phyloP scores from a whole-genome alignment of 2,113 vertebrate species.

The Telmatochromis sp. region DNA sequence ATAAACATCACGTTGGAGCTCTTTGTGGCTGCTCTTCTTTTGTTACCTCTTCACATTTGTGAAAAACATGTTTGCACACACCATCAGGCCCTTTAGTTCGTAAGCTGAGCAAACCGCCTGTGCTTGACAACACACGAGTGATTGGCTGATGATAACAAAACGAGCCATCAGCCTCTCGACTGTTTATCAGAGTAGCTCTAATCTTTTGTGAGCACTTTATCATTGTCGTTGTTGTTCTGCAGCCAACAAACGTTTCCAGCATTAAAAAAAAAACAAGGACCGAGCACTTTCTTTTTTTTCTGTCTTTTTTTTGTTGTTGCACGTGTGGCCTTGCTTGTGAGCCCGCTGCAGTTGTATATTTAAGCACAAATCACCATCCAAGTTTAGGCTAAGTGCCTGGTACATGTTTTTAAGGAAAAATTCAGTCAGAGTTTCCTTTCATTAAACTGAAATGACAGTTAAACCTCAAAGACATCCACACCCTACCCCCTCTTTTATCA shows the following conservation, averaged over 20 bases:
- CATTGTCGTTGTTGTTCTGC: background rate
- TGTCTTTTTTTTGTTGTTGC: background rate
- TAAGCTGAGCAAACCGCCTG: background rate
- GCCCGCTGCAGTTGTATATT: background rate
- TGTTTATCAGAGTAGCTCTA: background rate
- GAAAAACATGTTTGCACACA: background rate
- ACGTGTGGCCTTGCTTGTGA: background rate
- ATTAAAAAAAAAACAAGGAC: background rate
- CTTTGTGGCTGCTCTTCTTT: background rate
- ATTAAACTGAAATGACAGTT: slow-evolving; percentile 26
- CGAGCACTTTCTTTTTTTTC: background rate
- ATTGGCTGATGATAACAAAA: background rate
- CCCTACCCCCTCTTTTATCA: background rate
- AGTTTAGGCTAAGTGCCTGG: background rate
- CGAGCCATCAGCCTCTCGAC: background rate
- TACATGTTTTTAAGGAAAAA: background rate
- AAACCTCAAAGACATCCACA: background rate
- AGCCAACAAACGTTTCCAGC: background rate
- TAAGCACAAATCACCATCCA: background rate
- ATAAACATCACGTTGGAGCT: background rate
- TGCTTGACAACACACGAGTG: background rate
- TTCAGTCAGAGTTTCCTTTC: background rate
- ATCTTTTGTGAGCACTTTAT: background rate
- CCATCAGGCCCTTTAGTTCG: background rate
- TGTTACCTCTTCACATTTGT: background rate